A percentile compares a stretch with the other conserved stretches of the same genome.
phyloP scores from a whole-genome alignment of 1,140 invertebrate genomes.

The Metopolophium dirhodum region DNA sequence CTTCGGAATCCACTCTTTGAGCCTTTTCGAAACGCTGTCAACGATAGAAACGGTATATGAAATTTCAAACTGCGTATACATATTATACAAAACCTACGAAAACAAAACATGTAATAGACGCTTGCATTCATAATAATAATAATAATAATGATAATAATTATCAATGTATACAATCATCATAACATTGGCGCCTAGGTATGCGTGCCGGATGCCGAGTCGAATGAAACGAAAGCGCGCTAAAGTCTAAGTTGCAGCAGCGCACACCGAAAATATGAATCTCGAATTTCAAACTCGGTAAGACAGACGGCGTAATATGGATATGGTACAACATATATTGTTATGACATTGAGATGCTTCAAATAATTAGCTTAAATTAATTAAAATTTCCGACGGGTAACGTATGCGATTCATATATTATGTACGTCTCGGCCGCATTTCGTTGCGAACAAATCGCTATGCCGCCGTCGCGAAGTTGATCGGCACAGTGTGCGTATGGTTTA shows the following conservation, averaged over 20 bases:
- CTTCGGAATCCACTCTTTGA: no score
- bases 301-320: not conserved
- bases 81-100: not conserved
- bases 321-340: not conserved
- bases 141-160: not conserved
- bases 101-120: not conserved
- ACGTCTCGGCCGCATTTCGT: not conserved
- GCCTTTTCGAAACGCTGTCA: no score
- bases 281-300: not conserved
- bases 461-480: not conserved
- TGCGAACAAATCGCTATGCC: not conserved
- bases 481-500: not conserved
- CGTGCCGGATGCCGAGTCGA: not conserved
- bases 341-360: not conserved
- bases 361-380: slow-evolving; percentile 23
- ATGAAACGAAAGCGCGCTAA: not conserved
- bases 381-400: slow-evolving; percentile 9
- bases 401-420: not conserved
- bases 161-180: not conserved
- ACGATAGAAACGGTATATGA: no score
- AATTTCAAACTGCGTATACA: no score
- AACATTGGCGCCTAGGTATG: not conserved
- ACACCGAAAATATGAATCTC: not conserved
- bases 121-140: not conserved
- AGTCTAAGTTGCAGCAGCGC: not conserved